Evolutionary conservation across 1,140 invertebrate species (phyloP), one percentile per base, ranked within the genome.

Genomic region (Aphelinus certus): DNA sequence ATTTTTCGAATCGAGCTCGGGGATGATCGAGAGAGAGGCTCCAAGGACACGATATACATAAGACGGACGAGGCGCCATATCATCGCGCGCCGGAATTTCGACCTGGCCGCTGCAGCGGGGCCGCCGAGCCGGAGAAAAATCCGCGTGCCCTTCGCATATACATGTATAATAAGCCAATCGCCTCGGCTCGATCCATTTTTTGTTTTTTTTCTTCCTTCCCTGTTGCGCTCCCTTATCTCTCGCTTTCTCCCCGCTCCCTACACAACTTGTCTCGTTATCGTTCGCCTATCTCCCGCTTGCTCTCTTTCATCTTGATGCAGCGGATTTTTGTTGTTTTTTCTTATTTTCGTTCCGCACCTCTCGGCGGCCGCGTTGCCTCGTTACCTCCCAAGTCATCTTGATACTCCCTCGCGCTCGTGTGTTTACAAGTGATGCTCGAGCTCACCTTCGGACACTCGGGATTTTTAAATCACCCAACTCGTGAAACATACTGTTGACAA

Each of bases 181-280:
- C 0, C 26, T 26, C 26, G 9, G 51, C 0, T 4, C 51, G 9
- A 4, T 53, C 45, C 73, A 51, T 7, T 26, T 53, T 61, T 66
- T 55, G 43, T 62, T 47, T 66, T 46, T 62, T 62, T 55, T 51
- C 63, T 53, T 9, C 51, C 51, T n/a, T 53, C 51, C 9, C 9
- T 9, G 51, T 53, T 53, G 51, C 66, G 55, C 55, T 55, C 68
- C 64, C 75, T 72, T 68, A 71, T 75, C 72, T 77, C 56, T 72
- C 78, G 47, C 69, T 76, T 75, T 74, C 70, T 77, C 74, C 71
- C 79, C 73, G 53, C 71, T 64, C 73, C 74, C 73, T 76, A 76
- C 67, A 72, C 68, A 68, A 61, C 70, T 49, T 63, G 71, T 80
- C 78, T 73, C 57, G 72, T 73, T 73, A 73, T 73, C 72, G 67